These are phyloP conservation scores for Elgonia sp. DNA, from an alignment of 2,888 invertebrate species.

Conservation along the genomic window DNA sequence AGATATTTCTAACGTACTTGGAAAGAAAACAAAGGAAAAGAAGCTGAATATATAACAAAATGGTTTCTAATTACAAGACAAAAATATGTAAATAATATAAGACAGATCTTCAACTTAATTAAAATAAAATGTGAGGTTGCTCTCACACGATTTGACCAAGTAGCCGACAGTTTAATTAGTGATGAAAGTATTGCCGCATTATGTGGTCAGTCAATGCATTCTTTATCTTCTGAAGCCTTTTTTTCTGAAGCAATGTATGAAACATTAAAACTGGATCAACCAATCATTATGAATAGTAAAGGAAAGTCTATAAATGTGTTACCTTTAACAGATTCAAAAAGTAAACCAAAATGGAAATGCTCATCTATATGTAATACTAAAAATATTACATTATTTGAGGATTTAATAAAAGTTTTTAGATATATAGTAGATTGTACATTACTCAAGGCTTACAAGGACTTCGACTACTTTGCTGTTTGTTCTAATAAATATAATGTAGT, in stretches of 20 bases:
- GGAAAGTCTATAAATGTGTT: conserved; percentile 18
- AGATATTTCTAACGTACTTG: background rate
- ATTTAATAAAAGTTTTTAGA: background rate
- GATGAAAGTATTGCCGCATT: background rate
- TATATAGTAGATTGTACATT: background rate
- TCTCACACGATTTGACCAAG: conserved; percentile 2
- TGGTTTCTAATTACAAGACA: conserved; percentile 12
- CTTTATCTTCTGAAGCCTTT: conserved; percentile 19
- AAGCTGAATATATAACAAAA: conserved; percentile 23
- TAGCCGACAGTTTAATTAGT: background rate
- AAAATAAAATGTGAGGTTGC: conserved; percentile 2
- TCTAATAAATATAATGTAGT: background rate
- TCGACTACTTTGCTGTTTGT: background rate
- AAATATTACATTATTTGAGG: background rate
- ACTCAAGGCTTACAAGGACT: background rate
- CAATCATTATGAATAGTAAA: conserved; percentile 18
- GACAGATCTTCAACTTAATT: background rate
- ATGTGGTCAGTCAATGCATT: conserved; percentile 20
- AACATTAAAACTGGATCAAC: background rate
- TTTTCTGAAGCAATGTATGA: conserved; percentile 26
- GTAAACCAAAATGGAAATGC: conserved; percentile 25
- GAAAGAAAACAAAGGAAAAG: background rate
- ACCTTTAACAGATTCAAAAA: conserved; percentile 2
- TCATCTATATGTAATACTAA: no score
- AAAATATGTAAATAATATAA: background rate